Evolutionary conservation across 2,797 vertebrate species (phyloP), one percentile per base, ranked within the genome.

Genomic region (Siniperca undulata): DNA sequence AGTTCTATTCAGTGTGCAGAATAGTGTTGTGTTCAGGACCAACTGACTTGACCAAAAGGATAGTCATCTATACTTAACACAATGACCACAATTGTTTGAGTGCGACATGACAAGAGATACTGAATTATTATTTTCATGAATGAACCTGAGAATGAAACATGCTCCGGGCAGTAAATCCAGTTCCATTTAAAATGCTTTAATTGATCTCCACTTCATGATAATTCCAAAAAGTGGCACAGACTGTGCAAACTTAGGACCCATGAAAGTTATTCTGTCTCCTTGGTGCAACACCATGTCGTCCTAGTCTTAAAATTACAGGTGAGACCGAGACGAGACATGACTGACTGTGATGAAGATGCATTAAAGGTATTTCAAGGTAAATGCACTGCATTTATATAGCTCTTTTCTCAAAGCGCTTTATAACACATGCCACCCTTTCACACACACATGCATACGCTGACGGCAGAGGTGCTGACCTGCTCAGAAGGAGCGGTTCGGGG

Each of bases 81-180:
- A 0, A 6, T 44, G 40, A 48, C 40, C 40, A 36, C 16, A 46
- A 16, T 11, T 38, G 55, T 38, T 14, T 48, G 27, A 3, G 30
- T 30, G 30, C 24, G 62, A 40, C 8, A 27, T 42, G 19, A 56
- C 10, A 81, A 22, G 34, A 65, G 48, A 58, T 42, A 27, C 0
- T n/a, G 11, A 27, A 61, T 38, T 74, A 16, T 67, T 58, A 42
- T 40, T 68, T 67, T 13, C 14, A 67, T 58, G 40, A 65, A 66
- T 38, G 40, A 58, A 36, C 8, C 38, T 20, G 11, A 46, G 11
- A 20, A 68, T 27, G 8, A 65, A 61, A 65, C 60, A 27, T 7
- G 34, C 30, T 58, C 40, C 7, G 11, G 17, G 11, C 52, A 40
- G 42, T 36, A n/a, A 42, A 72, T 55, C n/a, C 8, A 50, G 5